A percentile compares a stretch with the other conserved stretches of the same genome.
phyloP scores from a whole-genome alignment of 1,140 invertebrate genomes.

The Lamellibrachia luymesi region DNA sequence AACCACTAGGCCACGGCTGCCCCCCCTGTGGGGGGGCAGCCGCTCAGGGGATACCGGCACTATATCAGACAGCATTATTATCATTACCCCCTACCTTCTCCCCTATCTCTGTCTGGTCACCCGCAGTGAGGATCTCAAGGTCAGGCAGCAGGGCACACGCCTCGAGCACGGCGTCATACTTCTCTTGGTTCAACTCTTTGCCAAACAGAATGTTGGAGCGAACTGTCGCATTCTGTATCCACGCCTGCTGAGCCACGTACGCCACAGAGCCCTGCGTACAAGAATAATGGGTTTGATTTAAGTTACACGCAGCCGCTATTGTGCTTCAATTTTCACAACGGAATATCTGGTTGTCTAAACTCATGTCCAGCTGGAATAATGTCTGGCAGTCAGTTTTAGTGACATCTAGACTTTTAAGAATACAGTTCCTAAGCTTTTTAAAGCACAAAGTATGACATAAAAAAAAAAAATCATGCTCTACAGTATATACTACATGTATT shows the following conservation, averaged over 20 bases:
- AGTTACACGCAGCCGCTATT: neutral
- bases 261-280: constrained; percentile 57
- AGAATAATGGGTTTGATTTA: neutral
- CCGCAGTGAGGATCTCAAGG: constrained; percentile 66
- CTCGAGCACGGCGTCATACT: constrained; percentile 60
- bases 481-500: too few relatives aligned
- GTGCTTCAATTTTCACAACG: neutral
- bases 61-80: too few relatives aligned
- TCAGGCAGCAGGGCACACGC: constrained; percentile 67
- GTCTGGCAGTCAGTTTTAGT: neutral
- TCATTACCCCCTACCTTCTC: constrained; percentile 56
- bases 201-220: constrained; percentile 82
- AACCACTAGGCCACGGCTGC: too few relatives aligned
- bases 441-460: too few relatives aligned
- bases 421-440: neutral
- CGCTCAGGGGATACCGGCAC: too few relatives aligned
- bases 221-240: constrained; percentile 82
- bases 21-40: too few relatives aligned
- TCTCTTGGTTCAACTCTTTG: constrained; percentile 58
- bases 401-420: neutral
- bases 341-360: neutral
- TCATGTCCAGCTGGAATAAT: neutral
- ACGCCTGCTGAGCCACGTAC: constrained; percentile 81
- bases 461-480: too few relatives aligned
- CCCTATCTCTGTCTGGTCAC: constrained; percentile 67